These are phyloP conservation scores for Pandemis corylana DNA, from an alignment of 2,888 invertebrate species.

Conservation along the genomic window DNA sequence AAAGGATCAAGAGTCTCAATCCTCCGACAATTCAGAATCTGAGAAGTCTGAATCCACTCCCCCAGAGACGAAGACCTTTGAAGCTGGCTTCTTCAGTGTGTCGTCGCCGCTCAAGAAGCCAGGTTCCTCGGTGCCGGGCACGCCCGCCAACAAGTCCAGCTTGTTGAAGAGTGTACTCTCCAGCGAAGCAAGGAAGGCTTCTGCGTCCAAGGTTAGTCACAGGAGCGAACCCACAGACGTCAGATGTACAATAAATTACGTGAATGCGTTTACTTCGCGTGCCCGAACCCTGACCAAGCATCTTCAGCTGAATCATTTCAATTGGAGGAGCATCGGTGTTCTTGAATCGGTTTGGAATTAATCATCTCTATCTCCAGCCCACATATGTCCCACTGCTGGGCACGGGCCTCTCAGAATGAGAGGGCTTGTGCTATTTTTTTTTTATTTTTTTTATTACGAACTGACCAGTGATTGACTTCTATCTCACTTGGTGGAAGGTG, in stretches of 20 bases:
- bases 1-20: conserved; percentile 52
- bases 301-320: too few species aligned
- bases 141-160: conserved; percentile 46
- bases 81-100: conserved; percentile 78
- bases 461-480: too few species aligned
- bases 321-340: too few species aligned
- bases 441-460: too few species aligned
- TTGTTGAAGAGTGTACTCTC: conserved; percentile 71
- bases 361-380: too few species aligned
- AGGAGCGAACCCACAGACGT: not conserved
- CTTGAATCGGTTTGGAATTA: too few species aligned
- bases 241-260: not conserved
- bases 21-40: not conserved
- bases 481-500: too few species aligned
- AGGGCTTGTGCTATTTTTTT: too few species aligned
- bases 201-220: conserved; percentile 62
- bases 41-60: conserved; percentile 4
- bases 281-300: too few species aligned
- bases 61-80: conserved; percentile 66
- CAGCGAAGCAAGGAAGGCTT: conserved; percentile 72
- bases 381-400: too few species aligned
- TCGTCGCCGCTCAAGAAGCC: conserved; percentile 69
- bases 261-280: too few species aligned
- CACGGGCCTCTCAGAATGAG: too few species aligned
- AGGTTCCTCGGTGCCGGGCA: conserved; percentile 45